A percentile compares a stretch with the other conserved stretches of the same genome.
phyloP scores from a whole-genome alignment of 2,113 vertebrate species.

The Macrotus californicus region DNA sequence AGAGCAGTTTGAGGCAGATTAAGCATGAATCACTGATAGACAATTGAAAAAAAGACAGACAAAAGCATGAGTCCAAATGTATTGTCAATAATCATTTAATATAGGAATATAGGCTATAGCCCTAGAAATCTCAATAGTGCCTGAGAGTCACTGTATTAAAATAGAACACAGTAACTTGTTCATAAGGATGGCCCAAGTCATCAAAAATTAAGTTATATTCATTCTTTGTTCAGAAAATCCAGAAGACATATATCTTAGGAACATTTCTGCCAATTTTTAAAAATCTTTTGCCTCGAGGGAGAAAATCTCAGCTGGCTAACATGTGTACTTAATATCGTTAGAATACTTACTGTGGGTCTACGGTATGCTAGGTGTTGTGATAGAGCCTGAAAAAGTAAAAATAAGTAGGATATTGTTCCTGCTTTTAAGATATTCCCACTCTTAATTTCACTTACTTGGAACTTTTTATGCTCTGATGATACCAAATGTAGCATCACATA shows the following conservation, averaged over 20 bases:
- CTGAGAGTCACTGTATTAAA: not conserved
- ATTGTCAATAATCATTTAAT: not conserved
- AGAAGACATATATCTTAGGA: not conserved
- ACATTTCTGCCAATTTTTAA: not conserved
- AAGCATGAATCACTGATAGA: not conserved
- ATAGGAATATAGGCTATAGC: not conserved
- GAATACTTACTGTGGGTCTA: not conserved
- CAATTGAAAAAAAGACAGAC: not conserved
- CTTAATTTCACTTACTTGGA: not conserved
- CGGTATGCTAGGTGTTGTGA: not conserved
- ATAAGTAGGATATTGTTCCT: not conserved
- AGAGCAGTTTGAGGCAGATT: not conserved
- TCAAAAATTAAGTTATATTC: not conserved
- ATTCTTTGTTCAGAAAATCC: not conserved
- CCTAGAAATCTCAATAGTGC: not conserved
- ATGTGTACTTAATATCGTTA: not conserved
- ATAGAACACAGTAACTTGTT: not conserved
- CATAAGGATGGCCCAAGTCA: not conserved
- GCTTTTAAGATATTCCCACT: not conserved
- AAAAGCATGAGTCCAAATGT: not conserved
- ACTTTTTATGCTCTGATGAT: not conserved
- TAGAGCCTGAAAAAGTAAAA: conserved; percentile 16
- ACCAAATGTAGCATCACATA: not conserved
- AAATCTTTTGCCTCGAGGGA: not conserved
- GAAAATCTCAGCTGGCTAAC: not conserved